A percentile compares a stretch with the other conserved stretches of the same genome.
Evolutionary conservation across 2,888 invertebrate genomes (phyloP).

Genomic region (Drepana falcataria): DNA sequence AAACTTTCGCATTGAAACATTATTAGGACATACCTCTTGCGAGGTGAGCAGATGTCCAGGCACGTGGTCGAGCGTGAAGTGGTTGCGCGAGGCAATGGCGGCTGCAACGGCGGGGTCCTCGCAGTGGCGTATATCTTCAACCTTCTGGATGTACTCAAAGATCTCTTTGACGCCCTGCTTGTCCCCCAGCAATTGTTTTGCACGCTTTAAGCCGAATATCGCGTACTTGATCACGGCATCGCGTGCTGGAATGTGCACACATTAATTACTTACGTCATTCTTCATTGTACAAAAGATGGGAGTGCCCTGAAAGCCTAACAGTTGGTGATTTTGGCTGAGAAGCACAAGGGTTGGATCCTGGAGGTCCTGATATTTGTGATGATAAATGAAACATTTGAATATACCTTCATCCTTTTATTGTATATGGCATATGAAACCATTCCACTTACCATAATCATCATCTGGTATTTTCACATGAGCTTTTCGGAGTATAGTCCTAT

Average conservation of each 20-base stretch:
- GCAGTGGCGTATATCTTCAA: constrained; percentile 70
- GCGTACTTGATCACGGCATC: constrained; percentile 72
- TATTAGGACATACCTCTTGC: constrained; percentile 68
- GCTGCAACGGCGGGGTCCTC: constrained; percentile 74
- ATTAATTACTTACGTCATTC: constrained; percentile 14
- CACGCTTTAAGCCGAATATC: constrained; percentile 71
- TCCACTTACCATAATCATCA: constrained; percentile 58
- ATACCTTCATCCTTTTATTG: too few species aligned
- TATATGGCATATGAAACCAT: too few species aligned
- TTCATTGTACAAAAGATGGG: neutral
- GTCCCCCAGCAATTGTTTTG: constrained; percentile 59
- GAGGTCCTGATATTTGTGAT: too few species aligned
- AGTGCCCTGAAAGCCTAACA: too few species aligned
- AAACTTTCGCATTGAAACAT: too few species aligned
- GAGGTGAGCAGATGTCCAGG: constrained; percentile 82
- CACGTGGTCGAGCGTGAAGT: constrained; percentile 83
- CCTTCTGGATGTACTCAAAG: constrained; percentile 64
- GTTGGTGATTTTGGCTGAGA: too few species aligned
- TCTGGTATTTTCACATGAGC: constrained; percentile 77
- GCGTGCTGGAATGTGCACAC: constrained; percentile 38
- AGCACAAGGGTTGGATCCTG: too few species aligned
- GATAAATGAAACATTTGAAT: too few species aligned
- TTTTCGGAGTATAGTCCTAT: constrained; percentile 84
- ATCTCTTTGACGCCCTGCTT: constrained; percentile 54
- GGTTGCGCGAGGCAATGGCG: constrained; percentile 62